Evolutionary conservation across 2,888 invertebrate species (phyloP).

Genomic region (Sinodicranocentrus sp.): DNA sequence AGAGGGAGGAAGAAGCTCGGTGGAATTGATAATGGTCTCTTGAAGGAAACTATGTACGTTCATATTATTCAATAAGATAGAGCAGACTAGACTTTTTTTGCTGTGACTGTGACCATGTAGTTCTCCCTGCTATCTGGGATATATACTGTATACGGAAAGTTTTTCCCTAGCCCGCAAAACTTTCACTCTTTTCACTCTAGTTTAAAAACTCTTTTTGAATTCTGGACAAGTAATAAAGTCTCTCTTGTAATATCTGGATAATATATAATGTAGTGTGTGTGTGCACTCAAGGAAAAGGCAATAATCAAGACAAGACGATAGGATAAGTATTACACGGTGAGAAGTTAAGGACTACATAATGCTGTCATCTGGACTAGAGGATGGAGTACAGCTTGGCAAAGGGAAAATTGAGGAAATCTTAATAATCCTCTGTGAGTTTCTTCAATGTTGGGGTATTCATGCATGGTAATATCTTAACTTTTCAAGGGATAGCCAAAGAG

Average conservation of each 20-base stretch:
- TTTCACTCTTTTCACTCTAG: neutral
- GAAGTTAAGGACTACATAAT: no score
- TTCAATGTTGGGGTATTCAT: no score
- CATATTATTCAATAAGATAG: slow-evolving; percentile 10
- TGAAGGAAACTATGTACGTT: neutral
- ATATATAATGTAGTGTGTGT: neutral
- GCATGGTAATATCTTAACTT: no score
- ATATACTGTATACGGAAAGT: slow-evolving; percentile 8
- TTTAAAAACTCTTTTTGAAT: slow-evolving; percentile 20
- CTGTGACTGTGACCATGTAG: neutral
- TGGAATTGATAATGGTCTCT: neutral
- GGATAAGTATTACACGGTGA: neutral
- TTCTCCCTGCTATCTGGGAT: neutral
- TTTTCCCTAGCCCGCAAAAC: neutral
- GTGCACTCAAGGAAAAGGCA: neutral
- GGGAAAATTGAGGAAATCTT: no score
- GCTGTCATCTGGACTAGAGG: no score
- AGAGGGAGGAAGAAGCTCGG: neutral
- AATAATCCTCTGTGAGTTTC: no score
- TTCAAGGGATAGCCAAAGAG: no score
- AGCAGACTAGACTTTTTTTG: neutral
- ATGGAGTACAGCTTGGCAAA: no score
- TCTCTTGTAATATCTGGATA: slow-evolving; percentile 8
- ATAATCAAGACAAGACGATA: neutral
- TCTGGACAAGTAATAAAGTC: slow-evolving; percentile 23